These are phyloP conservation scores for Thamnophis sirtalis DNA, from an alignment of 2,113 vertebrate genomes.

Conservation along the genomic window DNA sequence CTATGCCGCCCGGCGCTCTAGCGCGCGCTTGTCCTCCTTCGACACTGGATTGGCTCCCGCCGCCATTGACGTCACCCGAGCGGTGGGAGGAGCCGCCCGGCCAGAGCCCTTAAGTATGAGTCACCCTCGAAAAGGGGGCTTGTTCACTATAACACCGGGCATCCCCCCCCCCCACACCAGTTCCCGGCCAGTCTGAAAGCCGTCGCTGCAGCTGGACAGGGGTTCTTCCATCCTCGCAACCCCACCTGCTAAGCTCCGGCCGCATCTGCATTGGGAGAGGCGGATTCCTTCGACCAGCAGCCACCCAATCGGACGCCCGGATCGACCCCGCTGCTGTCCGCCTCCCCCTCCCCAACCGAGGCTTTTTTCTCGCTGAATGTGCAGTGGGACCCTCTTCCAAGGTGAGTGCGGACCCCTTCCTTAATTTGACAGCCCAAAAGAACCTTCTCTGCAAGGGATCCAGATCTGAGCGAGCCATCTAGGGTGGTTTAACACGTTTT, in stretches of 20 bases:
- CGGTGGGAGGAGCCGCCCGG: not conserved
- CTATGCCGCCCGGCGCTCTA: constrained; percentile 41
- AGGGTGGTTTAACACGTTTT: not conserved
- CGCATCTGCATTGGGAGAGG: not conserved
- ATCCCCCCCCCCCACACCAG: not conserved
- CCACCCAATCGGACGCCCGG: not conserved
- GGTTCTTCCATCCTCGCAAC: not conserved
- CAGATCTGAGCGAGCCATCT: not conserved
- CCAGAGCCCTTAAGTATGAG: not conserved
- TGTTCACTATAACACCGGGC: constrained; percentile 1
- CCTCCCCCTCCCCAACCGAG: not conserved
- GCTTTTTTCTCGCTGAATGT: not conserved
- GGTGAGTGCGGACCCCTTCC: not conserved
- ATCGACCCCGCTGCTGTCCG: not conserved
- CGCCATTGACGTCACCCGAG: constrained; percentile 22
- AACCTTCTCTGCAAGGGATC: not conserved
- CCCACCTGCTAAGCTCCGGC: too few species aligned
- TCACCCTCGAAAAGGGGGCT: not conserved
- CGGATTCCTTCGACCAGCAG: not conserved
- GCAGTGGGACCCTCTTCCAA: not conserved
- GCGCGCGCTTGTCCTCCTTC: not conserved
- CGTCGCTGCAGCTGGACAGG: not conserved
- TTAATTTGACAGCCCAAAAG: not conserved
- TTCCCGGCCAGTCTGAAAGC: not conserved
- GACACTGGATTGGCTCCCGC: constrained; percentile 14